These are phyloP conservation scores for Poecile atricapillus DNA, from an alignment of 2,113 vertebrate genomes.

Conservation along the genomic window DNA sequence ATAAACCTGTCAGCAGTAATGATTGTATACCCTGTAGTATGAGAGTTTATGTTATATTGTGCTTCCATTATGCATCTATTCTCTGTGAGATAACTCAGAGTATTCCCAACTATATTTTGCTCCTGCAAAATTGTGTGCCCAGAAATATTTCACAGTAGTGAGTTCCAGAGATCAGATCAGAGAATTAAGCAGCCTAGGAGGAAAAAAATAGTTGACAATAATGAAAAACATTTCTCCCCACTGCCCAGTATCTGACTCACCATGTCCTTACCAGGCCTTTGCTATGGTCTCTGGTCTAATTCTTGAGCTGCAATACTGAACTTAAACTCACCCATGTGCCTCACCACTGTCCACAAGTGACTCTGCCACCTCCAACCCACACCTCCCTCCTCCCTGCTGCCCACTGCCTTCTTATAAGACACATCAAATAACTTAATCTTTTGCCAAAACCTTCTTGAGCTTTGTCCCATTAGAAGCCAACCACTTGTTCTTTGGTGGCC, in stretches of 20 bases:
- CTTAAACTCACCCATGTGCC: background rate
- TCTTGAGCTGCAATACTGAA: background rate
- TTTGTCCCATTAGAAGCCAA: background rate
- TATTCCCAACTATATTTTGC: background rate
- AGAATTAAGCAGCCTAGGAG: background rate
- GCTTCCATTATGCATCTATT: background rate
- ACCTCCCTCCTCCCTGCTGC: background rate
- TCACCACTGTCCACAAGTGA: background rate
- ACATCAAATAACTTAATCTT: background rate
- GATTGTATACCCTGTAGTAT: background rate
- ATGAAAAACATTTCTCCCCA: background rate
- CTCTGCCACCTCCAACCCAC: background rate
- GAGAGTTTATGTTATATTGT: background rate
- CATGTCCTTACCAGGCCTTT: background rate
- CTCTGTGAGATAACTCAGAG: background rate
- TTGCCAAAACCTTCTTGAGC: background rate
- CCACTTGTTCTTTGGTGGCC: background rate
- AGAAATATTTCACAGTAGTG: background rate
- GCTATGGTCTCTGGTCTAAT: background rate
- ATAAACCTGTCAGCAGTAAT: constrained; percentile 11
- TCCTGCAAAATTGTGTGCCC: background rate
- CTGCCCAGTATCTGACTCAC: background rate
- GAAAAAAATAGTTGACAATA: background rate
- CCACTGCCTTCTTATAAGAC: background rate
- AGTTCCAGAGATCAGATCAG: background rate